Conservation (phyloP, 2,113 vertebrate species). For the Pholis gunnellus region DNA sequence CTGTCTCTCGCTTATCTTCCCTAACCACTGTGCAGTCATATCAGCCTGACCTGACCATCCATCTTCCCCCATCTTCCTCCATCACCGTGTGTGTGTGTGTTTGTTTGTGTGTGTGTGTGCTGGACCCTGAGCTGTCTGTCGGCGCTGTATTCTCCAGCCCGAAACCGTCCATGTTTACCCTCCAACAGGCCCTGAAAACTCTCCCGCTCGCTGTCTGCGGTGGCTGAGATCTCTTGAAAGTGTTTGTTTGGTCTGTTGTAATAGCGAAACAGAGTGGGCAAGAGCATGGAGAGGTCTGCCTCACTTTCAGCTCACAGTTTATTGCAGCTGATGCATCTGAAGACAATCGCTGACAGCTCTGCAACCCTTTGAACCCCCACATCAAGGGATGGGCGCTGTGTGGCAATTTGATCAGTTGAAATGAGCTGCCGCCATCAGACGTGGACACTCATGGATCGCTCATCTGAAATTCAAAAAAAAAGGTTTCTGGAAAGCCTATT, state of each 20-base stretch:
- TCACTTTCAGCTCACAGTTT: conserved; percentile 55
- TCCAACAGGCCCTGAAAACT: conserved; percentile 25
- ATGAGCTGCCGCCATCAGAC: conserved; percentile 54
- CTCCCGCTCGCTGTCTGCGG: conserved; percentile 5
- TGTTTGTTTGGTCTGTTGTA: conserved; percentile 50
- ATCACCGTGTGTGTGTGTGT: conserved; percentile 19
- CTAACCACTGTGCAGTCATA: conserved; percentile 73
- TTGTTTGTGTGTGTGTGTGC: conserved; percentile 28
- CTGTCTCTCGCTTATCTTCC: conserved; percentile 76
- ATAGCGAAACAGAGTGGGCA: conserved; percentile 34
- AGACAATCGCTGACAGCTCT: conserved; percentile 69
- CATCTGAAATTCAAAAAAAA: conserved; percentile 47
- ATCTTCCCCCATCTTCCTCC: conserved; percentile 53
- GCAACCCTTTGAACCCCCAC: conserved; percentile 66
- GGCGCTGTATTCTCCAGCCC: conserved; percentile 23
- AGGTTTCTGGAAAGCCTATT: conserved; percentile 34
- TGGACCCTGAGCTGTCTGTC: conserved; percentile 62
- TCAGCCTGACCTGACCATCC: conserved; percentile 73
- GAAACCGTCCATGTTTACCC: conserved; percentile 23
- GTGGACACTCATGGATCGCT: conserved; percentile 4
- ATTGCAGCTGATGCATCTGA: conserved; percentile 64
- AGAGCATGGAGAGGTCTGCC: conserved; percentile 43
- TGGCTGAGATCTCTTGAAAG: conserved; percentile 21
- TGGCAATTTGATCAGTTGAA: conserved; percentile 56
- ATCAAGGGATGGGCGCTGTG: conserved; percentile 61